These are phyloP conservation scores for Syngnathus scovelli DNA, from an alignment of 2,113 vertebrate genomes.

Conservation along the genomic window DNA sequence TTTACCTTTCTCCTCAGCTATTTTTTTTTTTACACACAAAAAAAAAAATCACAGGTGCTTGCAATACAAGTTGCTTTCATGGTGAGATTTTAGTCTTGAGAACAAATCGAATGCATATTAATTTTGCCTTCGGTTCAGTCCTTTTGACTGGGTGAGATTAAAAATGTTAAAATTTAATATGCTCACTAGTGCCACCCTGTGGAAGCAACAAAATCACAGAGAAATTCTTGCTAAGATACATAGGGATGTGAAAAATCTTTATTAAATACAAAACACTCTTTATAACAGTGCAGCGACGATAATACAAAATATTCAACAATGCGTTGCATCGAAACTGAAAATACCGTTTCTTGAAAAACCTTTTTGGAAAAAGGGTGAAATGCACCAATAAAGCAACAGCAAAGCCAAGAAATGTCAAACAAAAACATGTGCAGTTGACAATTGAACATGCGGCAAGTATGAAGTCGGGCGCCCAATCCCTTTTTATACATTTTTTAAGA, in stretches of 20 bases:
- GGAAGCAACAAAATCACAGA: conserved; percentile 20
- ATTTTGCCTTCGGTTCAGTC: background rate
- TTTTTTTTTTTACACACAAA: no score
- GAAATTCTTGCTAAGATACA: background rate
- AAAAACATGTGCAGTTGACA: conserved; percentile 19
- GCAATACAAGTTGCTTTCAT: no score
- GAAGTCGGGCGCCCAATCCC: conserved; percentile 16
- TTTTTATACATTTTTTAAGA: conserved; percentile 26
- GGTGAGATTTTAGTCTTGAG: no score
- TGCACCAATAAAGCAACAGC: conserved; percentile 5
- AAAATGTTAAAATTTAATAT: conserved; percentile 12
- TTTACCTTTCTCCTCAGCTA: no score
- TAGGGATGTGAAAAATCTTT: conserved; percentile 45
- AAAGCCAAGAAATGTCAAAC: conserved; percentile 12
- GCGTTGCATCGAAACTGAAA: conserved; percentile 39
- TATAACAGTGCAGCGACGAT: conserved; percentile 51
- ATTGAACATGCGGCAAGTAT: conserved; percentile 1
- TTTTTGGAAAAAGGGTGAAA: conserved; percentile 12
- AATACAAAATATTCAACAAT: conserved; percentile 53
- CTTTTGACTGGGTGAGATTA: background rate
- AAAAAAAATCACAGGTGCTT: no score
- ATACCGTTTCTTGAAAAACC: conserved; percentile 28
- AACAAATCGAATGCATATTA: background rate
- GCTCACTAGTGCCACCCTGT: conserved; percentile 50
- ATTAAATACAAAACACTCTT: conserved; percentile 64